Percentiles rank a stretch among this genome's conserved stretches.
These are phyloP conservation scores for Leucophora obtusa DNA, from an alignment of 2,888 invertebrate species.

Conservation along the genomic window DNA sequence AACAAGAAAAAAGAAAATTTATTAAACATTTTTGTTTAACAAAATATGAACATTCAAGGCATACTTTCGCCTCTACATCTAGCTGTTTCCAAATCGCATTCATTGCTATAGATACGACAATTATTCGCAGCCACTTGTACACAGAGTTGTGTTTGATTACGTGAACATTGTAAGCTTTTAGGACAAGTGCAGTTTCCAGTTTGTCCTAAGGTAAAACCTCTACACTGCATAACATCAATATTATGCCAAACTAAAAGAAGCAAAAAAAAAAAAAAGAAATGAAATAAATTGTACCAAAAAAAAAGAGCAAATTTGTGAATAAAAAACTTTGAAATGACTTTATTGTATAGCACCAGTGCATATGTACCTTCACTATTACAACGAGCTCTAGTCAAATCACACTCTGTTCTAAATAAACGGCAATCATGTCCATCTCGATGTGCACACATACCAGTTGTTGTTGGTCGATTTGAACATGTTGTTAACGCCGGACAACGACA, in stretches of 20 bases:
- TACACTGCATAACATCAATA: constrained; percentile 49
- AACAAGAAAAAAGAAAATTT: neutral
- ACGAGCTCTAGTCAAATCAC: constrained; percentile 49
- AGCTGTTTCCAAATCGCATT: constrained; percentile 42
- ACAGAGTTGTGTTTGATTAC: constrained; percentile 36
- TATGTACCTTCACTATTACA: constrained; percentile 36
- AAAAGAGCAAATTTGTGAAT: too few relatives aligned
- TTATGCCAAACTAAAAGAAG: constrained; percentile 38
- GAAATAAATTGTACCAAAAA: neutral
- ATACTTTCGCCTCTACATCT: constrained; percentile 46
- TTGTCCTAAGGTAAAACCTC: constrained; percentile 31
- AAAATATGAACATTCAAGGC: neutral
- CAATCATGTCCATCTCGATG: constrained; percentile 46
- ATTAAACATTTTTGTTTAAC: constrained; percentile 27
- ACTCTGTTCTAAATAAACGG: constrained; percentile 47
- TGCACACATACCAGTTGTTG: constrained; percentile 47
- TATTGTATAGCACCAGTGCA: too few relatives aligned
- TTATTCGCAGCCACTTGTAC: constrained; percentile 21
- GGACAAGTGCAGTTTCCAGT: constrained; percentile 42
- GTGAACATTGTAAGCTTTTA: constrained; percentile 42
- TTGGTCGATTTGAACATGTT: constrained; percentile 45
- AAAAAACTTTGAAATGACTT: too few relatives aligned
- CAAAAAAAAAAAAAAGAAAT: neutral
- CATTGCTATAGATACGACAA: constrained; percentile 45
- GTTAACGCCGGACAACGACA: constrained; percentile 41